phyloP scores from a whole-genome alignment of 2,113 vertebrate species.

The Rallus limicola region DNA sequence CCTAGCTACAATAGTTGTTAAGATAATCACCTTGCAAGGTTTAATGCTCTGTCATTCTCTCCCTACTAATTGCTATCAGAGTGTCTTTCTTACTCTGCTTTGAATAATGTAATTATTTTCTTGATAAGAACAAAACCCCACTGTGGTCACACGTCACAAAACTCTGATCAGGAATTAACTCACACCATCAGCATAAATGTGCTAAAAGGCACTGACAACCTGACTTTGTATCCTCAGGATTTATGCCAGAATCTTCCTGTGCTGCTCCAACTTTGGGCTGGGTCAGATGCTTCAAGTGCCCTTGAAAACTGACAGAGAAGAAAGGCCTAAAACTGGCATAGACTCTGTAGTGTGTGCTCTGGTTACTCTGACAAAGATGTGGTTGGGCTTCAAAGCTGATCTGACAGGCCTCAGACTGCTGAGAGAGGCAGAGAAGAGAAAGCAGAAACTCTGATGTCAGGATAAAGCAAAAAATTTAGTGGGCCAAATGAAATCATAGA shows the following conservation, averaged over 20 bases:
- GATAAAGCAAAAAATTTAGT: neutral
- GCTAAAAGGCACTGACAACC: neutral
- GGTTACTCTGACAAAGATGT: neutral
- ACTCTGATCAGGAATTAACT: neutral
- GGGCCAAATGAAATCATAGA: neutral
- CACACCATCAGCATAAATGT: neutral
- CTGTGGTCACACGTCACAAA: neutral
- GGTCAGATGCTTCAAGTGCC: neutral
- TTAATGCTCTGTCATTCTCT: neutral
- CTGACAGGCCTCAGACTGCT: neutral
- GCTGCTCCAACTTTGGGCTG: neutral
- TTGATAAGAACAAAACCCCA: neutral
- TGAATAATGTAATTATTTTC: neutral
- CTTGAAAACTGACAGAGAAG: neutral
- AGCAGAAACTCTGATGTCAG: neutral
- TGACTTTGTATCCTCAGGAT: neutral
- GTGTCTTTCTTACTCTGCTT: neutral
- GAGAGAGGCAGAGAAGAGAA: neutral
- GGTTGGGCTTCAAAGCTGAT: fast-evolving
- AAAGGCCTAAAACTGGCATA: neutral
- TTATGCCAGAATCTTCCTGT: neutral
- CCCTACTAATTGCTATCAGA: neutral
- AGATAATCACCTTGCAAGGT: neutral
- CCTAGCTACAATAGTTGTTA: neutral
- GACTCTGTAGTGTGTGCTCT: neutral